Evolutionary conservation across 2,113 vertebrate genomes (phyloP).

Genomic region (Gracilinanus agilis): DNA sequence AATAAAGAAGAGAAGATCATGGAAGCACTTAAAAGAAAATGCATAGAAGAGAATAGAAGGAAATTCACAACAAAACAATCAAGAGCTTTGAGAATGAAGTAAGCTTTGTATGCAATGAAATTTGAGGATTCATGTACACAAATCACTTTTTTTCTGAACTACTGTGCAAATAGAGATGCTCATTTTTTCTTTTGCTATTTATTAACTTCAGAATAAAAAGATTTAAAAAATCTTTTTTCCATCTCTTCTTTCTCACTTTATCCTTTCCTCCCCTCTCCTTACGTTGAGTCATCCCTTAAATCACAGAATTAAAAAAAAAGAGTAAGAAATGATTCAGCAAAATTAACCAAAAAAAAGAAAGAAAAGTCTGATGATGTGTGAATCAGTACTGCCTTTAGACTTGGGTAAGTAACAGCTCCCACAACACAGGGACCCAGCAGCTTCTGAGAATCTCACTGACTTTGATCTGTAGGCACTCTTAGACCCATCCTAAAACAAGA

Average conservation of each 20-base stretch:
- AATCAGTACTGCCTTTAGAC: not conserved
- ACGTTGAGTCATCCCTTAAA: not conserved
- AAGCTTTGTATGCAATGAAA: not conserved
- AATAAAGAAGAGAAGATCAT: not conserved
- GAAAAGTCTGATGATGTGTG: not conserved
- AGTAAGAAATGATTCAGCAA: not conserved
- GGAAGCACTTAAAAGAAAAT: not conserved
- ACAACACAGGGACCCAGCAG: not conserved
- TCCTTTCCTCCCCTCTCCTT: not conserved
- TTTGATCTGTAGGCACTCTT: too few species aligned
- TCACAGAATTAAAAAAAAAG: not conserved
- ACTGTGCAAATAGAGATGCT: not conserved
- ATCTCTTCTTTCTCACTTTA: not conserved
- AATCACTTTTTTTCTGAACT: not conserved
- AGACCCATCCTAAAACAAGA: not conserved
- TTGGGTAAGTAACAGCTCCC: not conserved
- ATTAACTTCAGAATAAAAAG: not conserved
- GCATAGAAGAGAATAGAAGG: not conserved
- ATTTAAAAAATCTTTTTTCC: not conserved
- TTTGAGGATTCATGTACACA: not conserved
- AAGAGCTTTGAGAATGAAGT: too few species aligned
- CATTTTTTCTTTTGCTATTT: not conserved
- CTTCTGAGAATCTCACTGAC: not conserved
- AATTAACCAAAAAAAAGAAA: not conserved
- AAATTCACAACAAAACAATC: not conserved